phyloP scores from a whole-genome alignment of 2,113 vertebrate species.

The Heliornis fulica region DNA sequence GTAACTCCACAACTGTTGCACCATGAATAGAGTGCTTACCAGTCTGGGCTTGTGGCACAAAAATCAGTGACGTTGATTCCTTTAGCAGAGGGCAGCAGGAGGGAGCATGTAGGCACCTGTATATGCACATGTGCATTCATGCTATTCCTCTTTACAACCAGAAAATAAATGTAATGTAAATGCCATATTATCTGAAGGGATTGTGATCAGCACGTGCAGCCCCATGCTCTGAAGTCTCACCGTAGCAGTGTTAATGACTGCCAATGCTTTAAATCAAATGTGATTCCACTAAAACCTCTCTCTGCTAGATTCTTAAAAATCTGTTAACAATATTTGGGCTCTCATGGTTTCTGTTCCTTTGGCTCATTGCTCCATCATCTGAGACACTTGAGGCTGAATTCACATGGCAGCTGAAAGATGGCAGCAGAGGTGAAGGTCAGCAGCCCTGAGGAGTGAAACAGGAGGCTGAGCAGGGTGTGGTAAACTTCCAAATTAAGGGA shows the following conservation, averaged over 20 bases:
- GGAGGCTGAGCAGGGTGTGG: background rate
- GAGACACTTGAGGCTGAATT: background rate
- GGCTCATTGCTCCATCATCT: background rate
- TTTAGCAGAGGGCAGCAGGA: background rate
- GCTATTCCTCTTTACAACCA: rapidly evolving
- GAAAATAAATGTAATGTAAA: background rate
- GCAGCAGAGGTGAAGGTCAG: background rate
- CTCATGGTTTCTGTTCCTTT: background rate
- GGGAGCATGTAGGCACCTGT: background rate
- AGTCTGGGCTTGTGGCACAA: background rate
- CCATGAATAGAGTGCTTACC: background rate
- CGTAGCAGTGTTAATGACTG: background rate
- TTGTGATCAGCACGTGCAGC: background rate
- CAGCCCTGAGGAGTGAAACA: background rate
- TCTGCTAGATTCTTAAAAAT: background rate
- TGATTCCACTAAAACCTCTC: background rate
- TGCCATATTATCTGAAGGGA: background rate
- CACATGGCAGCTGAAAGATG: background rate
- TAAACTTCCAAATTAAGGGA: background rate
- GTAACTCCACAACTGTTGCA: background rate
- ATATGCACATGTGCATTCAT: background rate
- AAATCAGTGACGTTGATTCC: background rate
- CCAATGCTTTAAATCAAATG: rapidly evolving
- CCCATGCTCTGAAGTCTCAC: background rate
- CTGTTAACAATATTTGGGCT: background rate